Conservation (phyloP, 2,797 vertebrate genomes). For the Syngnathus rostellatus region DNA sequence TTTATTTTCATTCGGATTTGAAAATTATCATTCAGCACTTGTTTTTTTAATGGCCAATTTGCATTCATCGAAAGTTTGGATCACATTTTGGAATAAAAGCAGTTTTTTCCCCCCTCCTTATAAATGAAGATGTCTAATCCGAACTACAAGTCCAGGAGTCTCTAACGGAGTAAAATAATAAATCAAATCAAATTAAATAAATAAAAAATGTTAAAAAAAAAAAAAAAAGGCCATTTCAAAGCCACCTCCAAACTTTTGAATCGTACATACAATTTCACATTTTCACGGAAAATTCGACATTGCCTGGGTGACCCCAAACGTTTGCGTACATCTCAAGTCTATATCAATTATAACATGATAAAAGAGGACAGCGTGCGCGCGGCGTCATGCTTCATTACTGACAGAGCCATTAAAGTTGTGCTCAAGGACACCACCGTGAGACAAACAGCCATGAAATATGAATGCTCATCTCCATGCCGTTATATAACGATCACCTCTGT, state of each 20-base stretch:
- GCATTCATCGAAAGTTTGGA: too few relatives aligned
- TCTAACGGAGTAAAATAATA: too few relatives aligned
- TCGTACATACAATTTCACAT: not conserved
- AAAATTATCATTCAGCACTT: too few relatives aligned
- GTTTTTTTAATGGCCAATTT: too few relatives aligned
- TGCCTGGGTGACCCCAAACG: not conserved
- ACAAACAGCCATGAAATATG: not conserved
- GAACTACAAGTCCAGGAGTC: too few relatives aligned
- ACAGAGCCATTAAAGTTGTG: not conserved
- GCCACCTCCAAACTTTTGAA: too few relatives aligned
- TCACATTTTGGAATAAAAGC: too few relatives aligned
- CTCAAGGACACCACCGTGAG: constrained; percentile 4
- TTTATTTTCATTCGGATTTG: too few relatives aligned
- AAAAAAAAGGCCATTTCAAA: too few relatives aligned
- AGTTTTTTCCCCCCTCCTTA: too few relatives aligned
- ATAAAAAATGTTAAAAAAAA: too few relatives aligned
- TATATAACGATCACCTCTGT: not conserved
- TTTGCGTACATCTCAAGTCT: not conserved
- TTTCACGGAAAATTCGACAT: not conserved
- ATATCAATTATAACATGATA: not conserved
- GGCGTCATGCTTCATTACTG: not conserved
- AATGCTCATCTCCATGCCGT: not conserved
- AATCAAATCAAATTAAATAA: too few relatives aligned
- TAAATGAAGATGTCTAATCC: not conserved
- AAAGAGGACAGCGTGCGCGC: not conserved